Conservation (phyloP, 2,888 invertebrate genomes). For the Acleris laterana region DNA sequence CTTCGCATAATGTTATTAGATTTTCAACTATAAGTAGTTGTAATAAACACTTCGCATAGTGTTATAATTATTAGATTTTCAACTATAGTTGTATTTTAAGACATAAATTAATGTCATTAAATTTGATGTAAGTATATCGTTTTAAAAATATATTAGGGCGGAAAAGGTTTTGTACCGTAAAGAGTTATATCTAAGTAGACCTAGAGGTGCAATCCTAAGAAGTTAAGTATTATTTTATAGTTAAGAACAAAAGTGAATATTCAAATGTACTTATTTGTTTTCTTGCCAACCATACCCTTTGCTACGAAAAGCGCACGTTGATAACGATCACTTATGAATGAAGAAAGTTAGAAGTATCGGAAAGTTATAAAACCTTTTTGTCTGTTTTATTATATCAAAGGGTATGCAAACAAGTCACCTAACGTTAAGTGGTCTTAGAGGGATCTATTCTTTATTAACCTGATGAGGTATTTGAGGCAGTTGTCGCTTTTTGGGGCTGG, state of each 20-base stretch:
- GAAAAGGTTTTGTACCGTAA: constrained; percentile 1
- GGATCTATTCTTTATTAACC: constrained; percentile 52
- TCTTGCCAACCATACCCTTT: no score
- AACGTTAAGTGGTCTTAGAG: no score
- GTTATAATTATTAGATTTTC: background rate
- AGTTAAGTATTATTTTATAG: no score
- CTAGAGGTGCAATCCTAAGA: background rate
- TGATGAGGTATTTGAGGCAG: constrained; percentile 95
- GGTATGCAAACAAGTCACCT: no score
- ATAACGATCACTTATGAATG: no score
- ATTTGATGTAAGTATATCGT: constrained; percentile 4
- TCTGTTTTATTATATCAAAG: no score
- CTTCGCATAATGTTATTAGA: background rate
- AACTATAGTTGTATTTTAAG: constrained; percentile 3
- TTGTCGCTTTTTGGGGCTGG: constrained; percentile 98
- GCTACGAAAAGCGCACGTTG: no score
- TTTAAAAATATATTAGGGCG: constrained; percentile 12
- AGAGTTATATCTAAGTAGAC: constrained; percentile 1
- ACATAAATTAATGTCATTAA: constrained; percentile 9
- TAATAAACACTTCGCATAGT: background rate
- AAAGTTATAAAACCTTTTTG: no score
- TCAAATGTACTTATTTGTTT: no score
- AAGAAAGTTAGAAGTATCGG: no score
- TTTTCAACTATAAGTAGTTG: no score
- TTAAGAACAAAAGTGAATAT: no score